Evolutionary conservation across 2,888 invertebrate genomes (phyloP), one percentile per base, ranked within the genome.

Genomic region (Caenorhabditis imperialis): DNA sequence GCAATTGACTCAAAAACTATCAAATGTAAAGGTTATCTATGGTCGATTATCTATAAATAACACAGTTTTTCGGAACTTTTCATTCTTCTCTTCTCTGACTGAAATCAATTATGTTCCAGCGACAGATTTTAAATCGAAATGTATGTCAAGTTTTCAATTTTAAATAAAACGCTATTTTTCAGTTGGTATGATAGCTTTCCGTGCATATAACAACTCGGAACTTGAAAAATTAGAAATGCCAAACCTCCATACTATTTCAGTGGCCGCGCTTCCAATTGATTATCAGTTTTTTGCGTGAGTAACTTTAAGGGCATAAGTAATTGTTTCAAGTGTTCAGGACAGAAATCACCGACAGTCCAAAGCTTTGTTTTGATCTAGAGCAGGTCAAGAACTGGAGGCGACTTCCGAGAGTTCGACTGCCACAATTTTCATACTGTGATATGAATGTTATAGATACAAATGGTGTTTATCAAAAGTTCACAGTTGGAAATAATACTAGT

Each of bases 1-100:
- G 20, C 23, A 37, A 18, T 35, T 37, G 3, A 35, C 10, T 35
- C 7, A 51, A 51, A 51, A 51, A 51, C 22, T 51, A 33, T 27
- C 51, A 33, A 35, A 51, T 22, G 37, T 37, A 3, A n/a, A 37
- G 12, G n/a, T 27, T 2, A 23, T 51, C 3, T 37, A n/a, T 51
- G 51, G 51, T 20, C 18, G 51, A 20, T 18, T 51, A 3, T 18
- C 20, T 22, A 3, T 51, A 4, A 18, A 22, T 12, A 22, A 23
- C 16, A 51, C 51, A 35, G 14, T 10, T 16, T 51, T 35, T 20
- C 7, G 3, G 5, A 51, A 27, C 20, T 37, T 51, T 20, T 35
- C 35, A 37, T 51, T 51, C 37, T 23, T 51, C 2, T 37, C 51
- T 4, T 20, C 18, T 12, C 18, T 51, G 14, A 12, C n/a, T 10